Conservation (phyloP, 2,797 vertebrate species). For the Morus bassanus region DNA sequence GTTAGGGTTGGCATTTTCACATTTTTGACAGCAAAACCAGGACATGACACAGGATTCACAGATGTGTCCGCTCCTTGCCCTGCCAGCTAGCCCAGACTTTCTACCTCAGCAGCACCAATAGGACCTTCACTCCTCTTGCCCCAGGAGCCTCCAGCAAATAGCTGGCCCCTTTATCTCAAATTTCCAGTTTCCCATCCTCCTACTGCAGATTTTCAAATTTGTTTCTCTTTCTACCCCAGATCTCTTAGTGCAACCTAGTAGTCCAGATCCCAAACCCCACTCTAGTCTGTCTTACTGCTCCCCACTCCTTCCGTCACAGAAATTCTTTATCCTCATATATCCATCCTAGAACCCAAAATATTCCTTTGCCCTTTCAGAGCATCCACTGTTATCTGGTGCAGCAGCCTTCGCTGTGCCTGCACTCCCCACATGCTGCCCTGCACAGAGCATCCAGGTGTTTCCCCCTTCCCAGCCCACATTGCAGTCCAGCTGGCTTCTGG, state of each 20-base stretch:
- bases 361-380: background rate
- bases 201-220: background rate
- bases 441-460: background rate
- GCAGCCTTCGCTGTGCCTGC: background rate
- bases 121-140: background rate
- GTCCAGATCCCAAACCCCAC: background rate
- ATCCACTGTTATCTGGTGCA: background rate
- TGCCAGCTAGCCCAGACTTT: background rate
- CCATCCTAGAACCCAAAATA: background rate
- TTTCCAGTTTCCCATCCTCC: background rate
- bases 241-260: background rate
- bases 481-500: background rate
- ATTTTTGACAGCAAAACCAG: background rate
- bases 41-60: background rate
- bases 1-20: background rate
- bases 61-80: background rate
- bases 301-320: background rate
- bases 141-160: background rate
- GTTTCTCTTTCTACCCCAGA: background rate
- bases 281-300: background rate
- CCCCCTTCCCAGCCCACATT: background rate
- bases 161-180: background rate
- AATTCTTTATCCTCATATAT: background rate
- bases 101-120: background rate
- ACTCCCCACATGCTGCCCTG: background rate